phyloP scores from a whole-genome alignment of 2,888 invertebrate genomes.

The Hermodice carunculata region DNA sequence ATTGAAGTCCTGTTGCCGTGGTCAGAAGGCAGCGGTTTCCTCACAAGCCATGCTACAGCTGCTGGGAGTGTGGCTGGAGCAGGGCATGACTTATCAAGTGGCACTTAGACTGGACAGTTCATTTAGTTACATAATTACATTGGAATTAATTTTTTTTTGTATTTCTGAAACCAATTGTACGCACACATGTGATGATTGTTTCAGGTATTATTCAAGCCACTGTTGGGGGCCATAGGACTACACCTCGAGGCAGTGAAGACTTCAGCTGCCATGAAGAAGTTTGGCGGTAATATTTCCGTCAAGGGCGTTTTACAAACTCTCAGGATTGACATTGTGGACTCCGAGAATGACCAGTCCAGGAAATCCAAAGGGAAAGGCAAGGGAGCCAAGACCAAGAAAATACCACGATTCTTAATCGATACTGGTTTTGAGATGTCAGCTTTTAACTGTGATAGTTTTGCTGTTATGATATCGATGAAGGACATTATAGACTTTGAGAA shows the following conservation, averaged over 20 bases:
- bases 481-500: conserved; percentile 86
- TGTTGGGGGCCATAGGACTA: conserved; percentile 89
- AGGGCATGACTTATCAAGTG: neutral
- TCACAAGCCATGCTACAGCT: no score
- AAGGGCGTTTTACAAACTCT: conserved; percentile 86
- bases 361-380: conserved; percentile 19
- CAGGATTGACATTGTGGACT: conserved; percentile 94
- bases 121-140: no score
- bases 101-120: no score
- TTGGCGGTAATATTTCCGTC: conserved; percentile 81
- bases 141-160: no score
- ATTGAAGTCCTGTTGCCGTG: no score
- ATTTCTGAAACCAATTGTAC: no score
- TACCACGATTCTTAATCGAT: conserved; percentile 69
- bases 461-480: conserved; percentile 88
- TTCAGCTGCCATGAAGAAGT: conserved; percentile 79
- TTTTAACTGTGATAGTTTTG: conserved; percentile 92
- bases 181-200: neutral
- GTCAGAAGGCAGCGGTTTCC: no score
- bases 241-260: conserved; percentile 77
- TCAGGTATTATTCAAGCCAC: conserved; percentile 77
- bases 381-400: conserved; percentile 3
- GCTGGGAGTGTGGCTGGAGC: neutral
- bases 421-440: conserved; percentile 84
- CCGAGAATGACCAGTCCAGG: conserved; percentile 73